Percentiles rank a stretch among this genome's conserved stretches.
These are phyloP conservation scores for Amitus sp. DNA, from an alignment of 2,888 invertebrate species.

Conservation along the genomic window DNA sequence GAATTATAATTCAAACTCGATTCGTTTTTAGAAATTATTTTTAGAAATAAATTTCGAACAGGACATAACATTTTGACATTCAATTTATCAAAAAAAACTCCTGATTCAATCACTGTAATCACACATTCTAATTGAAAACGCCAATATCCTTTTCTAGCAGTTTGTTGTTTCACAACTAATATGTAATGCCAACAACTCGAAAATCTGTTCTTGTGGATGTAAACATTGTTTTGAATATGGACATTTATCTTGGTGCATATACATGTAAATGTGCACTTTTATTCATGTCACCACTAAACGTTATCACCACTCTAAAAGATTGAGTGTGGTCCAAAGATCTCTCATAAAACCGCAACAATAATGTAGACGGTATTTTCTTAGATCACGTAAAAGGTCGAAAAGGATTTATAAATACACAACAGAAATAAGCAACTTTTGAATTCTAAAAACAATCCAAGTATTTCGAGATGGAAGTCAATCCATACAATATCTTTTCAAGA, in stretches of 20 bases:
- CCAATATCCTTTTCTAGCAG: no score
- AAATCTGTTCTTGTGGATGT: background rate
- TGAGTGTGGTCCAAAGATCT: slow-evolving; percentile 45
- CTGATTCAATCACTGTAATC: no score
- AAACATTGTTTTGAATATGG: background rate
- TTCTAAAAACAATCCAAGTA: background rate
- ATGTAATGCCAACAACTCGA: no score
- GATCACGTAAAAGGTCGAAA: background rate
- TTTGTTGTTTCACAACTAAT: no score
- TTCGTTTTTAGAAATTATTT: slow-evolving; percentile 20
- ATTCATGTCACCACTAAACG: slow-evolving; percentile 41
- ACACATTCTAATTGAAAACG: no score
- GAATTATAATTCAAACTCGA: slow-evolving; percentile 35
- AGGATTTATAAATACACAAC: slow-evolving; percentile 32
- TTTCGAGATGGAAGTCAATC: no score
- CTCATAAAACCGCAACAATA: slow-evolving; percentile 46
- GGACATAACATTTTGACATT: no score
- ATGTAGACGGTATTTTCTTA: slow-evolving; percentile 28
- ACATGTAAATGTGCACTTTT: slow-evolving; percentile 13
- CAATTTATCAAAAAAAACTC: background rate
- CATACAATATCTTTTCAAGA: no score
- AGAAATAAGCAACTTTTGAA: slow-evolving; percentile 6
- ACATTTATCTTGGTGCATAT: background rate
- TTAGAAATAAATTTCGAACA: no score
- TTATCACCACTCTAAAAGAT: slow-evolving; percentile 52